Conservation (phyloP, 2,888 invertebrate species). For the Drosophila leonis region DNA sequence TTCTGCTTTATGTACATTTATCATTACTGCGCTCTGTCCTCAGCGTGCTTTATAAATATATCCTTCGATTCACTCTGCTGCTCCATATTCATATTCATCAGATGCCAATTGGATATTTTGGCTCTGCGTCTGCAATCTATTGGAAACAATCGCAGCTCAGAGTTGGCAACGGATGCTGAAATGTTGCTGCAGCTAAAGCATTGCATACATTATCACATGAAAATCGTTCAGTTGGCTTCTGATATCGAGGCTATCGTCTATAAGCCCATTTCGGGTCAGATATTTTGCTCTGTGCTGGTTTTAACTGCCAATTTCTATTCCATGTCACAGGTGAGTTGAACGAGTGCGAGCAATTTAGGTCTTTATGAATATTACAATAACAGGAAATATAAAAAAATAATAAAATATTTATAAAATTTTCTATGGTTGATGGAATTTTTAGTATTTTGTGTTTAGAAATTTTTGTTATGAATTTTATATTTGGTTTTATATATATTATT, state of each 20-base stretch:
- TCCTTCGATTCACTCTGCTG: constrained; percentile 73
- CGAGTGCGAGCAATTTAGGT: background rate
- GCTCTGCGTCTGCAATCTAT: constrained; percentile 66
- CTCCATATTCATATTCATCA: constrained; percentile 70
- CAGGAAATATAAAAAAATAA: background rate
- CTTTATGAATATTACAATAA: background rate
- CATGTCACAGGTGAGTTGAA: constrained; percentile 72
- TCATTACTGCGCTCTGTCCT: constrained; percentile 48
- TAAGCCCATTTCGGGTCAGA: constrained; percentile 77
- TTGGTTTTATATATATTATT: too few relatives aligned
- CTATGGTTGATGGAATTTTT: too few relatives aligned
- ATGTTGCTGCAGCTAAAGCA: constrained; percentile 61
- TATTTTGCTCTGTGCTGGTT: constrained; percentile 78
- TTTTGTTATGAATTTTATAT: too few relatives aligned
- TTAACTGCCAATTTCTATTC: constrained; percentile 80
- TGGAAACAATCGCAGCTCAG: constrained; percentile 26
- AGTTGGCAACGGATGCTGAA: background rate
- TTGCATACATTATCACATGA: constrained; percentile 62
- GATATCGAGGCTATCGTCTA: constrained; percentile 68
- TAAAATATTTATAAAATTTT: background rate
- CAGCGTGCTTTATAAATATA: constrained; percentile 68
- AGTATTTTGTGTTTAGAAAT: too few relatives aligned
- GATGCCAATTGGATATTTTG: constrained; percentile 76
- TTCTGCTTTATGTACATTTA: constrained; percentile 61
- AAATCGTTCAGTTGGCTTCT: constrained; percentile 54